phyloP scores from a whole-genome alignment of 2,113 vertebrate genomes.

The Nyctibius bracteatus region DNA sequence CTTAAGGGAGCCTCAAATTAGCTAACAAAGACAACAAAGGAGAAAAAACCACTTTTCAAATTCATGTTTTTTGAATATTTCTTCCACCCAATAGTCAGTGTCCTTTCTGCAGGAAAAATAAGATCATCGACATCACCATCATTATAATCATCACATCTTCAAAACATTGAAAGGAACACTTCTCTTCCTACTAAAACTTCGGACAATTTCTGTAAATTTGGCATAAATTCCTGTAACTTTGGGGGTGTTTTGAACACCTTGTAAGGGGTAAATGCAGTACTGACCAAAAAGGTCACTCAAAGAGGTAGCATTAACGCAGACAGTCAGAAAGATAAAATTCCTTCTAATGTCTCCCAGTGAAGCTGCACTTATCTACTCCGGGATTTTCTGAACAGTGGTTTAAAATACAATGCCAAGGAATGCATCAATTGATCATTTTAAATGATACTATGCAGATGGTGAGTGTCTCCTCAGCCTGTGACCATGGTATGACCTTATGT shows the following conservation, averaged over 20 bases:
- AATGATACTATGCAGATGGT: neutral
- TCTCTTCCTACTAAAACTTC: neutral
- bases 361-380: neutral
- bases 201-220: neutral
- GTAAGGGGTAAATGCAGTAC: neutral
- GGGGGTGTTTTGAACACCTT: neutral
- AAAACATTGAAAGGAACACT: neutral
- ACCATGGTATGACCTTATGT: neutral
- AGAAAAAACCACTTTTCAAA: neutral
- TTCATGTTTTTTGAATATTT: neutral
- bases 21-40: neutral
- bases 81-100: neutral
- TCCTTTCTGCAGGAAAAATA: neutral
- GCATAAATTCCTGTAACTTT: neutral
- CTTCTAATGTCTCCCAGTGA: neutral
- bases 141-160: neutral
- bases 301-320: neutral
- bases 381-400: neutral
- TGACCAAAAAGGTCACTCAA: neutral
- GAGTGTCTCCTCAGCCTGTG: neutral
- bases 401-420: neutral
- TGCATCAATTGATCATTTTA: neutral
- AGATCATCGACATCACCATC: neutral
- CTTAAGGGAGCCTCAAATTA: neutral
- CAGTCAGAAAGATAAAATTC: neutral